These are phyloP conservation scores for Nylanderia fulva DNA, from an alignment of 1,140 invertebrate species.

Conservation along the genomic window DNA sequence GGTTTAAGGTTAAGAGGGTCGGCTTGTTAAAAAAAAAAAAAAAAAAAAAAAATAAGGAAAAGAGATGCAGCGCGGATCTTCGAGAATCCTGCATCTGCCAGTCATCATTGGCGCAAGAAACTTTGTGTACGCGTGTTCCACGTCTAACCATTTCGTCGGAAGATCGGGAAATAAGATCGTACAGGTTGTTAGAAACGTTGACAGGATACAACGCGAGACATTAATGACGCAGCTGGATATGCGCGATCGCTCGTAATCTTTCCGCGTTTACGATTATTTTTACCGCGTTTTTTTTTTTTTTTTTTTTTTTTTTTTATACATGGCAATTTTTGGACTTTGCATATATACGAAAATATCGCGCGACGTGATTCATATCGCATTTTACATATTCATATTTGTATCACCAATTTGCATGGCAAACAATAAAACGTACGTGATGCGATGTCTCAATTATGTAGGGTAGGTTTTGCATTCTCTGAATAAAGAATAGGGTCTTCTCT, in stretches of 20 bases:
- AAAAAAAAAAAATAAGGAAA: neutral
- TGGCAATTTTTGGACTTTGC: neutral
- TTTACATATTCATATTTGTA: slow-evolving; percentile 38
- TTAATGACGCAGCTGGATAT: slow-evolving; percentile 53
- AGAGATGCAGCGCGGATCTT: slow-evolving; percentile 62
- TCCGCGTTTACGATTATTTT: neutral
- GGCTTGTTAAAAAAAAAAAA: slow-evolving; percentile 8
- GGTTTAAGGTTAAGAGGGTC: slow-evolving; percentile 69
- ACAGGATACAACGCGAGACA: slow-evolving; percentile 15
- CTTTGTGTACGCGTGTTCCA: slow-evolving; percentile 57
- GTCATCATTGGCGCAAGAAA: slow-evolving; percentile 67
- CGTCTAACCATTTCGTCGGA: slow-evolving; percentile 31
- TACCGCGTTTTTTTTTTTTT: no score
- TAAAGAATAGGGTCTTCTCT: neutral
- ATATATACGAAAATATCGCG: slow-evolving; percentile 3
- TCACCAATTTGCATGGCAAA: slow-evolving; percentile 32
- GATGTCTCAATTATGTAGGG: neutral
- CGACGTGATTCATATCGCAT: neutral
- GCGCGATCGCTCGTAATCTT: slow-evolving; percentile 14
- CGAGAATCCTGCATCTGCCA: slow-evolving; percentile 73
- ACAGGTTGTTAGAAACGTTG: slow-evolving; percentile 64
- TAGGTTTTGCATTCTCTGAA: neutral
- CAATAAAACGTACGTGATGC: neutral
- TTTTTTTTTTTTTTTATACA: neutral
- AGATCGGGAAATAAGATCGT: slow-evolving; percentile 66